Conservation (phyloP, 2,888 invertebrate genomes). For the Eubasilissa splendida region DNA sequence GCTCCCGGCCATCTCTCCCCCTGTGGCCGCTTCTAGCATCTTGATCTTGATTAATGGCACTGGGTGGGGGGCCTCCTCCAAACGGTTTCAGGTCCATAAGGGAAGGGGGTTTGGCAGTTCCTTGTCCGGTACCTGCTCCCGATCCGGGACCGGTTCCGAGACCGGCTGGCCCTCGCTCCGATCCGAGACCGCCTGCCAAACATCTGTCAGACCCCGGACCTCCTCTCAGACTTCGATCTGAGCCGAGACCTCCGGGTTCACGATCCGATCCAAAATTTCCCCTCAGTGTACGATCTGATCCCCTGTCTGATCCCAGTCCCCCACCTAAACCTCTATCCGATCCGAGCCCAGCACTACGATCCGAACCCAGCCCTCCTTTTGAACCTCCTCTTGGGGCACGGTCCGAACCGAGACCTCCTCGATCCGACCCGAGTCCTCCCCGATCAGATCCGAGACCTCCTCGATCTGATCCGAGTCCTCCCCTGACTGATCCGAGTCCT, state of each 20-base stretch:
- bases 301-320: slow-evolving; percentile 22
- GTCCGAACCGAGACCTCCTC: neutral
- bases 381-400: neutral
- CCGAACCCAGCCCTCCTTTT: slow-evolving; percentile 12
- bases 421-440: slow-evolving; percentile 18
- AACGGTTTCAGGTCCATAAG: slow-evolving; percentile 69
- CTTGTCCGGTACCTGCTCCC: neutral
- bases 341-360: neutral
- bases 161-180: neutral
- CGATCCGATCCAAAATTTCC: neutral
- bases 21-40: slow-evolving; percentile 35
- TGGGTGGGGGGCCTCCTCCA: slow-evolving; percentile 63
- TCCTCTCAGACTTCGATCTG: neutral
- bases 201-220: slow-evolving; percentile 1
- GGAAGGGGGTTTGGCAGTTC: slow-evolving; percentile 61
- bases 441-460: neutral
- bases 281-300: neutral
- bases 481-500: slow-evolving; percentile 18
- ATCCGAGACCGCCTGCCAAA: neutral
- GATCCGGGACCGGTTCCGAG: slow-evolving; percentile 8
- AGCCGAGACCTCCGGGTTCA: slow-evolving; percentile 8
- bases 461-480: slow-evolving; percentile 3
- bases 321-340: slow-evolving; percentile 10
- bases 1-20: slow-evolving; percentile 26
- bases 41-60: slow-evolving; percentile 46